Percentiles rank a stretch among this genome's conserved stretches.
phyloP scores from a whole-genome alignment of 2,888 invertebrate genomes.

The Clanis bilineata region DNA sequence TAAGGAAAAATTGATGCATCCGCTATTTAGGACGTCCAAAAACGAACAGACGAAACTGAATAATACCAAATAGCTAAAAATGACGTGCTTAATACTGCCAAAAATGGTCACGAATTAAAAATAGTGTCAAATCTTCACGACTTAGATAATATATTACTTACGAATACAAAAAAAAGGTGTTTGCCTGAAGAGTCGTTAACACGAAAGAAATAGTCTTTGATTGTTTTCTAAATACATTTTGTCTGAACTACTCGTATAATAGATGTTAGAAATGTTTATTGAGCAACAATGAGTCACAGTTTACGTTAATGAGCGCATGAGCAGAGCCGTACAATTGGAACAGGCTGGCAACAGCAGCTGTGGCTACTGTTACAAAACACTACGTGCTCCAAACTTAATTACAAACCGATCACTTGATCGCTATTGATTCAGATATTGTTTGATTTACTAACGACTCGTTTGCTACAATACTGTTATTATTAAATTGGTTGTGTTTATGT shows the following conservation, averaged over 20 bases:
- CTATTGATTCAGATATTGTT: neutral
- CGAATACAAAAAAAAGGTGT: neutral
- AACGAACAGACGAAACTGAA: neutral
- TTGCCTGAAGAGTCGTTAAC: no score
- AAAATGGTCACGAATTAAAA: neutral
- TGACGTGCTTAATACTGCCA: neutral
- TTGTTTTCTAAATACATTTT: neutral
- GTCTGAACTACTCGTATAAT: neutral
- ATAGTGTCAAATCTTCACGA: neutral
- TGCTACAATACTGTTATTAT: neutral
- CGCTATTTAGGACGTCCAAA: neutral
- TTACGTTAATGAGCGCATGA: slow-evolving; percentile 18
- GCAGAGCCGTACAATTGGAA: slow-evolving; percentile 36
- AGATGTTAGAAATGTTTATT: neutral
- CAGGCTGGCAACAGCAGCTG: neutral
- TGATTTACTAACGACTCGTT: neutral
- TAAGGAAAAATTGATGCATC: neutral
- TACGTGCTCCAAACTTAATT: slow-evolving; percentile 21
- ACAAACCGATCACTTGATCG: neutral
- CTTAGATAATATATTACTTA: neutral
- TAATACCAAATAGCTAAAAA: neutral
- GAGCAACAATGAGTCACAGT: slow-evolving; percentile 26
- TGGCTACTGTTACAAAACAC: slow-evolving; percentile 26
- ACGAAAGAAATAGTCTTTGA: neutral
- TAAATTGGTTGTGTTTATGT: neutral